These are phyloP conservation scores for Pipistrellus pygmaeus DNA, from an alignment of 2,797 vertebrate genomes.

Conservation along the genomic window DNA sequence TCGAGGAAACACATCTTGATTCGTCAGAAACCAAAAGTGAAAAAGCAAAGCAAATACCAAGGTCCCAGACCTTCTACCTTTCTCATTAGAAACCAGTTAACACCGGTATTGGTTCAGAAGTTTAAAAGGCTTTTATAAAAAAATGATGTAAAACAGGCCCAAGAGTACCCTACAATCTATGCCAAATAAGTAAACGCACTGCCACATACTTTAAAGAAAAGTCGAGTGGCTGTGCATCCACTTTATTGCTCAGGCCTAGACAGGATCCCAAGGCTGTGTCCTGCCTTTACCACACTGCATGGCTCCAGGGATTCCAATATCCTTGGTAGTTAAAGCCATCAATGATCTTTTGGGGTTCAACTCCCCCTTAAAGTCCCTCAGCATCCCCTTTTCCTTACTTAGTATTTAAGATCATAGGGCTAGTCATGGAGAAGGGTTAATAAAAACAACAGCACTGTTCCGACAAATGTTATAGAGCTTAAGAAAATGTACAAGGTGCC, in stretches of 20 bases:
- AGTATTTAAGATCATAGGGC: slow-evolving; percentile 25
- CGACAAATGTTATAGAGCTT: slow-evolving; percentile 57
- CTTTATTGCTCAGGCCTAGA: background rate
- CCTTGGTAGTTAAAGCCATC: slow-evolving; percentile 14
- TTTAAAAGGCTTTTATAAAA: slow-evolving; percentile 45
- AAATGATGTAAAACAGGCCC: slow-evolving; percentile 8
- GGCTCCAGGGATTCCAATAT: background rate
- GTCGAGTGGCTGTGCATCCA: background rate
- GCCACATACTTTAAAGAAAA: background rate
- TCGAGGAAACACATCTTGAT: slow-evolving; percentile 8
- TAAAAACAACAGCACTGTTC: slow-evolving; percentile 16
- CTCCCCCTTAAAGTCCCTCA: slow-evolving; percentile 7
- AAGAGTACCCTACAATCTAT: background rate
- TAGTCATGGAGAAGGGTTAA: slow-evolving; percentile 26
- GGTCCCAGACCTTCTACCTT: background rate
- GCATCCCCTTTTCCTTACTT: slow-evolving; percentile 23
- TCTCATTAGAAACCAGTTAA: slow-evolving; percentile 52
- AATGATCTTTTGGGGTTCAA: background rate
- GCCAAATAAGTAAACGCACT: background rate
- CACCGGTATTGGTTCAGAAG: slow-evolving; percentile 46
- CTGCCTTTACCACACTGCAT: background rate
- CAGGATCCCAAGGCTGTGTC: background rate
- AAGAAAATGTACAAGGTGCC: slow-evolving; percentile 9
- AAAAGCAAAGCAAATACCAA: slow-evolving; percentile 34
- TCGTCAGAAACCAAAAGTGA: slow-evolving; percentile 48